Conservation (phyloP, 1,140 invertebrate genomes). For the Theocolax elegans region DNA sequence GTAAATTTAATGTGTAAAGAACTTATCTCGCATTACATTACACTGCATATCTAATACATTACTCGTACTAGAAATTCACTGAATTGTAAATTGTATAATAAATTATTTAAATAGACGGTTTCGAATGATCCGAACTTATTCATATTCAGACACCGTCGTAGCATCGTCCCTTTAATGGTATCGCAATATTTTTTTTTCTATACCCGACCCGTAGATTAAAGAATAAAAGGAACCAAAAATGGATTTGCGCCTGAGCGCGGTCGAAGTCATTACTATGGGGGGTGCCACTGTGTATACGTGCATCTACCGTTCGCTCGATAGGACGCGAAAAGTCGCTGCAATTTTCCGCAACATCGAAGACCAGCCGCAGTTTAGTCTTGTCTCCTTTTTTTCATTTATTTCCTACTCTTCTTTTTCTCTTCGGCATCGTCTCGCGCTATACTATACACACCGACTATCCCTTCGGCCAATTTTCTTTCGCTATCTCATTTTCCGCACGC, state of each 20-base stretch:
- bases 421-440: neutral
- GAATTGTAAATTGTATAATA: too few species aligned
- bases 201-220: neutral
- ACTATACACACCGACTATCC: neutral
- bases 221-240: constrained; percentile 8
- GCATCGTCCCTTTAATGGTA: too few species aligned
- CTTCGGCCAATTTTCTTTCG: constrained; percentile 17
- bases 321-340: constrained; percentile 20
- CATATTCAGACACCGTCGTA: neutral
- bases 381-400: constrained; percentile 8
- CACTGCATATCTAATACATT: too few species aligned
- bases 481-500: constrained; percentile 18
- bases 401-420: neutral
- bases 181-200: too few species aligned
- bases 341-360: constrained; percentile 44
- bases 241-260: neutral
- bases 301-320: neutral
- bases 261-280: neutral
- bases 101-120: too few species aligned
- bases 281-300: neutral
- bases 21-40: too few species aligned
- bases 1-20: too few species aligned
- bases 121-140: neutral
- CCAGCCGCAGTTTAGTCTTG: constrained; percentile 9
- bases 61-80: too few species aligned